These are phyloP conservation scores for Odontamblyopus rebecca DNA, from an alignment of 2,797 vertebrate genomes.

Conservation along the genomic window DNA sequence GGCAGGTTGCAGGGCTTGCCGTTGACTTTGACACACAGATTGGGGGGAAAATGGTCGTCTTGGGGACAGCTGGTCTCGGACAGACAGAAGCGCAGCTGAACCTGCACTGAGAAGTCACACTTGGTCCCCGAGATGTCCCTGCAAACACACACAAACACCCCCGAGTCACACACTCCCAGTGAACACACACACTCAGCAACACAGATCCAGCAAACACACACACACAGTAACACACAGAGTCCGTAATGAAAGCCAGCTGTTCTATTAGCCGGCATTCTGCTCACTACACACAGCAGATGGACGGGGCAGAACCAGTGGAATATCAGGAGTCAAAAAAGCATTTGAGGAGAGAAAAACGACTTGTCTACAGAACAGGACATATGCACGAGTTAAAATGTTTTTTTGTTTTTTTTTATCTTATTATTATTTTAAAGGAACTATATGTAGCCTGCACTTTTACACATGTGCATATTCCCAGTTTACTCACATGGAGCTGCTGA, in stretches of 20 bases:
- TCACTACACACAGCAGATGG: not conserved
- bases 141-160: constrained; percentile 36
- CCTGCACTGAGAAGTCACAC: constrained; percentile 99
- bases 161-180: constrained; percentile 15
- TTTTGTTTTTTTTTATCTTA: too few relatives aligned
- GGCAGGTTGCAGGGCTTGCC: constrained; percentile 98
- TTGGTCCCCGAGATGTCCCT: constrained; percentile 99
- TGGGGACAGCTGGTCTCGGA: constrained; percentile 99
- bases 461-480: too few relatives aligned
- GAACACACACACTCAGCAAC: too few relatives aligned
- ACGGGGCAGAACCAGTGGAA: too few relatives aligned
- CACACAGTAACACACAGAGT: too few relatives aligned
- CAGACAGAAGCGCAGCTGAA: constrained; percentile 99
- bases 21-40: constrained; percentile 98
- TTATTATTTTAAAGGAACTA: too few relatives aligned
- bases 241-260: not conserved
- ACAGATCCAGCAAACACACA: not conserved
- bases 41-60: constrained; percentile 99
- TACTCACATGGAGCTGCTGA: constrained; percentile 98
- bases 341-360: too few relatives aligned
- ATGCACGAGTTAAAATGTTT: too few relatives aligned
- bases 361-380: too few relatives aligned
- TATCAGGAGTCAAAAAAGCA: too few relatives aligned
- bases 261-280: not conserved
- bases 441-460: too few relatives aligned